Evolutionary conservation across 2,888 invertebrate species (phyloP), one percentile per base, ranked within the genome.

Genomic region (Orgyia antiqua): DNA sequence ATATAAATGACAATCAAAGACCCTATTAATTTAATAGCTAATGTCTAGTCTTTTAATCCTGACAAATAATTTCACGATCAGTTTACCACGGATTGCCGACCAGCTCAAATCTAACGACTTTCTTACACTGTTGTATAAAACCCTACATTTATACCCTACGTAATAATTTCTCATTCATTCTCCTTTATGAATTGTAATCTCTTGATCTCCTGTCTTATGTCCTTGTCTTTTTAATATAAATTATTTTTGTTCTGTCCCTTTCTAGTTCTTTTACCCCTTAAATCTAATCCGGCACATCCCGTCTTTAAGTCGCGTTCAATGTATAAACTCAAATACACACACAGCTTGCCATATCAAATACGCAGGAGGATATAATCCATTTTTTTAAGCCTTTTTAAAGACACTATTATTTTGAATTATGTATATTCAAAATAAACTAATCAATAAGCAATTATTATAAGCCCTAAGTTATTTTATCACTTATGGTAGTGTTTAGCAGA

Each of bases 181-280:
- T 70, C 67, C 70, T 80, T 79, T 82, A 84, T 86, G 79, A 83
- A 82, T 87, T 82, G 76, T 86, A 87, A 87, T 87, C 87, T 78
- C 71, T 76, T 79, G 84, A 87, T 87, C 86, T 84, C 72, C 51
- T 39, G 55, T 69, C 43, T 39, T 51, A 51, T 51, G 51, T 80
- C 86, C 67, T 63, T 70, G 54, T 83, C 70, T 66, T 42, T 44
- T 44, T 38, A 39, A 45, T 51, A 52, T 35, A 56, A 61, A 57
- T 63, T 50, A 31, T 36, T 43, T 29, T 61, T 44, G 33, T 39
- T 53, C 58, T 51, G 52, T 84, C 84, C 52, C 71, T 46, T 56
- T 83, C 68, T 58, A 68, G 68, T 75, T 77, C 76, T 78, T 78
- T 82, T 80, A 82, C 79, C 83, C 84, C 73, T 79, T 79, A 80